A percentile compares a stretch with the other conserved stretches of the same genome.
These are phyloP conservation scores for Oceanites oceanicus DNA, from an alignment of 2,113 vertebrate genomes.

Conservation along the genomic window DNA sequence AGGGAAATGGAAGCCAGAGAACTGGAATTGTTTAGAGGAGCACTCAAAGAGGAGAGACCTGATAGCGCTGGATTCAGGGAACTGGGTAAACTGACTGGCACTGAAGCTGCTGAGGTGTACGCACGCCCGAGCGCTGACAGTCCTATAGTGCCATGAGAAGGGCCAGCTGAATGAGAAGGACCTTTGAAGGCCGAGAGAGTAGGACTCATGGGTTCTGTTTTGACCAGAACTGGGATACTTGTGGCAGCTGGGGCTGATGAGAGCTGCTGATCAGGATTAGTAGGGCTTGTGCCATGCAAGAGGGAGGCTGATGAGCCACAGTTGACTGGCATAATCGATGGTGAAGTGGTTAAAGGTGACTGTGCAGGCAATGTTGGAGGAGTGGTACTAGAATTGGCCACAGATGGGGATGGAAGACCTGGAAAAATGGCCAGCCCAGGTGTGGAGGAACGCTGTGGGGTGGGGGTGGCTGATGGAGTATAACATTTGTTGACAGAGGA, in stretches of 20 bases:
- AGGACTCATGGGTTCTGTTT: constrained; percentile 83
- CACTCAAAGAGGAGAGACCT: constrained; percentile 68
- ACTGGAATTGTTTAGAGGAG: constrained; percentile 65
- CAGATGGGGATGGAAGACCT: constrained; percentile 69
- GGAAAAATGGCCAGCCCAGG: constrained; percentile 76
- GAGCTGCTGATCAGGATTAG: constrained; percentile 72
- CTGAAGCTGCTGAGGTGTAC: constrained; percentile 79
- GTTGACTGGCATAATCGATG: constrained; percentile 43
- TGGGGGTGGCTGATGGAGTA: constrained; percentile 77
- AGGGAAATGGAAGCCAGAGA: constrained; percentile 73
- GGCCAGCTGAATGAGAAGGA: constrained; percentile 81
- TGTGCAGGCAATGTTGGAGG: constrained; percentile 59
- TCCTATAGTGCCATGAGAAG: constrained; percentile 80
- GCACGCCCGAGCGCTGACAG: constrained; percentile 78
- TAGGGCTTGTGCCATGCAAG: constrained; percentile 68
- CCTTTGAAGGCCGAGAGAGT: constrained; percentile 92
- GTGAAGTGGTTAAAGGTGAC: constrained; percentile 66
- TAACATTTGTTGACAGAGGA: constrained; percentile 85
- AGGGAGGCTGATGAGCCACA: constrained; percentile 65
- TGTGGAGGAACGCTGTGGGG: constrained; percentile 77
- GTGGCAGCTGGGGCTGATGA: constrained; percentile 66
- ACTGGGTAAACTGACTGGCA: constrained; percentile 82
- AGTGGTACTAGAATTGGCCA: constrained; percentile 50
- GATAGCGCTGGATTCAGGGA: constrained; percentile 73
- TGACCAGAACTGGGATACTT: constrained; percentile 67